phyloP scores from a whole-genome alignment of 2,797 vertebrate species.

The Typhlichthys eigenmanni region DNA sequence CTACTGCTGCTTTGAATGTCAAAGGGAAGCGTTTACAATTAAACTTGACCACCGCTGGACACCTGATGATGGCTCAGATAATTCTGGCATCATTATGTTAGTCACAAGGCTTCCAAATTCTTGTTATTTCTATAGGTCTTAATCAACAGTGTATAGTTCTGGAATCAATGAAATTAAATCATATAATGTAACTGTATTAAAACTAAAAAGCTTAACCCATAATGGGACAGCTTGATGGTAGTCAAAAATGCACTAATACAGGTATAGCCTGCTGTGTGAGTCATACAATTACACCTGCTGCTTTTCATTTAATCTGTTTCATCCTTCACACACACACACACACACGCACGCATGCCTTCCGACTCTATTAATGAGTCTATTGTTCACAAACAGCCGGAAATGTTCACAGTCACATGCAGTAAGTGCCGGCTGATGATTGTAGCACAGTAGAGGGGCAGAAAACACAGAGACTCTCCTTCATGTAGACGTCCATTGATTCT shows the following conservation, averaged over 20 bases:
- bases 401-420: constrained; percentile 19
- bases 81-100: background rate
- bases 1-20: constrained; percentile 44
- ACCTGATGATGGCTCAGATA: no score
- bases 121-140: no score
- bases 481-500: constrained; percentile 9
- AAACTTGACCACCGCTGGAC: no score
- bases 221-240: no score
- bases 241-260: no score
- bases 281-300: no score
- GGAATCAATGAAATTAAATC: no score
- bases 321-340: background rate
- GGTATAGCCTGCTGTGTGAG: no score
- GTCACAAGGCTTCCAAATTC: background rate
- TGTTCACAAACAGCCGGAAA: constrained; percentile 14
- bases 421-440: constrained; percentile 29
- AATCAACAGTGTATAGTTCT: no score
- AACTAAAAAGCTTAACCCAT: no score
- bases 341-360: constrained; percentile 6
- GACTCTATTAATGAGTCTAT: constrained; percentile 42
- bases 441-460: constrained; percentile 20
- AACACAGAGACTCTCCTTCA: constrained; percentile 29
- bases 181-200: no score
- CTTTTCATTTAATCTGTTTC: no score
- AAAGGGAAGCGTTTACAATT: background rate